Evolutionary conservation across 2,113 vertebrate species (phyloP).

Genomic region (Lophius piscatorius): DNA sequence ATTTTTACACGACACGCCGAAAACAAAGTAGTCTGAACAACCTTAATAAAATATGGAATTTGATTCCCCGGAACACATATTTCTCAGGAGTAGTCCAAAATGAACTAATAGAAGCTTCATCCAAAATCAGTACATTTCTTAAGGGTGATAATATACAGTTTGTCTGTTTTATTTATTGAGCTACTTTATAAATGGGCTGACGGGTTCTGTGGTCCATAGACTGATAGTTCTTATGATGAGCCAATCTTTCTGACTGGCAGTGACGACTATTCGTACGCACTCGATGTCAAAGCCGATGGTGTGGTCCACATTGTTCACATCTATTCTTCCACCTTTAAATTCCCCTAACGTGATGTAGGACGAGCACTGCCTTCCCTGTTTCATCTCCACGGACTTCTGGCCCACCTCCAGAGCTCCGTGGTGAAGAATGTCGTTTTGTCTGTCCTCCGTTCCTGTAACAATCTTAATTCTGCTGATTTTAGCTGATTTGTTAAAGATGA

Average conservation of each 20-base stretch:
- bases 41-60: slow-evolving; percentile 69
- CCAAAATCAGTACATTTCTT: neutral
- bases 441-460: slow-evolving; percentile 90
- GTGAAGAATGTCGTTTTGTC: slow-evolving; percentile 91
- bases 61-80: slow-evolving; percentile 23
- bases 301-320: slow-evolving; percentile 87
- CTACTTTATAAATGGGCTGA: slow-evolving; percentile 69
- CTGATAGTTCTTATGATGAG: slow-evolving; percentile 93
- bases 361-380: slow-evolving; percentile 85
- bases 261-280: slow-evolving; percentile 90
- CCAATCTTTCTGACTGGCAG: slow-evolving; percentile 93
- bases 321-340: slow-evolving; percentile 91
- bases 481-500: slow-evolving; percentile 87
- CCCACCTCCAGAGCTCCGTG: slow-evolving; percentile 92
- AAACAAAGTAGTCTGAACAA: slow-evolving; percentile 44
- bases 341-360: slow-evolving; percentile 90
- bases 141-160: no score
- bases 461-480: slow-evolving; percentile 90
- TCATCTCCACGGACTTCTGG: slow-evolving; percentile 81
- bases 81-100: slow-evolving; percentile 32
- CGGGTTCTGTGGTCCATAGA: slow-evolving; percentile 87
- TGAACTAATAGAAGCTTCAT: slow-evolving; percentile 14
- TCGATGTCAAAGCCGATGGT: slow-evolving; percentile 91
- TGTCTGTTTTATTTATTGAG: neutral
- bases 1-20: slow-evolving; percentile 40